Evolutionary conservation across 1,140 invertebrate genomes (phyloP).

Genomic region (Saccostrea cuccullata): DNA sequence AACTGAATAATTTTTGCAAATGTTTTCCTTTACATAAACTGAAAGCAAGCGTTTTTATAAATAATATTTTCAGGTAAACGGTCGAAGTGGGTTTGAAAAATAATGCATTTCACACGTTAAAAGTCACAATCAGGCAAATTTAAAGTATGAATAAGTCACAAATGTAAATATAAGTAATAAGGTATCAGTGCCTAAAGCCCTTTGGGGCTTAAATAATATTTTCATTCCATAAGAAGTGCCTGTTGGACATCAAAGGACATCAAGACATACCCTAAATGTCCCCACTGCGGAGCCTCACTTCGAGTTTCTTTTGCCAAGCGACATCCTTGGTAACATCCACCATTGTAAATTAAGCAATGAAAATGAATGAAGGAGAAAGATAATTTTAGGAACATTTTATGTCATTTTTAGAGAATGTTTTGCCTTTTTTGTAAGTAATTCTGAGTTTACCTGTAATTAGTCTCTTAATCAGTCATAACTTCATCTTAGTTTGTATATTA

Average conservation of each 20-base stretch:
- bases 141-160: too few relatives aligned
- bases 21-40: too few relatives aligned
- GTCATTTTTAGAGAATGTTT: background rate
- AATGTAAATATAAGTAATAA: too few relatives aligned
- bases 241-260: conserved; percentile 78
- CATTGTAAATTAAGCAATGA: conserved; percentile 18
- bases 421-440: background rate
- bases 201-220: too few relatives aligned
- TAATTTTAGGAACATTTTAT: conserved; percentile 25
- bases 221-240: conserved; percentile 65
- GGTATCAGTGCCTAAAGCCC: too few relatives aligned
- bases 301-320: conserved; percentile 52
- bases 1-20: too few relatives aligned
- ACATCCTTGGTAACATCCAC: conserved; percentile 15
- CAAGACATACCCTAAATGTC: conserved; percentile 72
- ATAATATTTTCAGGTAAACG: too few relatives aligned
- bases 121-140: too few relatives aligned
- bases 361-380: background rate
- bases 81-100: too few relatives aligned
- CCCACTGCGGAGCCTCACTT: conserved; percentile 69
- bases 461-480: background rate
- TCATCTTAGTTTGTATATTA: background rate
- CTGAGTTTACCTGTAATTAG: background rate
- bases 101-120: too few relatives aligned
- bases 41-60: too few relatives aligned